A percentile compares a stretch with the other conserved stretches of the same genome.
These are phyloP conservation scores for Tinea semifulvella DNA, from an alignment of 2,888 invertebrate species.

Conservation along the genomic window DNA sequence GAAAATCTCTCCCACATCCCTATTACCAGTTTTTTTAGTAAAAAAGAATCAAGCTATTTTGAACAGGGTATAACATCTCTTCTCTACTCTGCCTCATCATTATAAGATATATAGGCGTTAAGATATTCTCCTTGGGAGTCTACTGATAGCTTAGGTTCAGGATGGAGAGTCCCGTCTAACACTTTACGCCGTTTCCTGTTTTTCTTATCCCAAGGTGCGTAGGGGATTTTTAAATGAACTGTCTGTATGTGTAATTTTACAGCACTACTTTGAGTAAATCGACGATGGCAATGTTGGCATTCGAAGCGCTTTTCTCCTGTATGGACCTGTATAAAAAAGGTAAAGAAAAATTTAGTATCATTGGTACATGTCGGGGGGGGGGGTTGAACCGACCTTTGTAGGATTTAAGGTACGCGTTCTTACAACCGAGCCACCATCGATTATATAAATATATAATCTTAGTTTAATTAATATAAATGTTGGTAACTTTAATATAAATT, in stretches of 20 bases:
- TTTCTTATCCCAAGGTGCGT: slow-evolving; percentile 60
- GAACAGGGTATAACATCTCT: too few relatives aligned
- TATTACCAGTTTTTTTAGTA: too few relatives aligned
- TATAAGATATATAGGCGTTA: slow-evolving; percentile 44
- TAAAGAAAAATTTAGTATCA: not conserved
- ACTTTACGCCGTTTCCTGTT: slow-evolving; percentile 35
- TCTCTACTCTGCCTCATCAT: too few relatives aligned
- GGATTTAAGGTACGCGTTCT: too few relatives aligned
- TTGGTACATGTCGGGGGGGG: too few relatives aligned
- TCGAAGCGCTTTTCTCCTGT: slow-evolving; percentile 56
- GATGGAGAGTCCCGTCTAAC: slow-evolving; percentile 17
- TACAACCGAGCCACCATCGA: too few relatives aligned
- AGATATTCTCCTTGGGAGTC: slow-evolving; percentile 42
- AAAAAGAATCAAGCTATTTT: too few relatives aligned
- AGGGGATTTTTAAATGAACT: slow-evolving; percentile 56
- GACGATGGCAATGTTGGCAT: slow-evolving; percentile 53
- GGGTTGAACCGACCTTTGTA: too few relatives aligned
- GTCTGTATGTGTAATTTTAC: slow-evolving; percentile 60
- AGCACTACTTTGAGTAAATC: slow-evolving; percentile 56
- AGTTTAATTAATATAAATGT: too few relatives aligned
- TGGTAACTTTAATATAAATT: too few relatives aligned
- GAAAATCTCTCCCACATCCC: too few relatives aligned
- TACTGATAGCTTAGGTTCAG: slow-evolving; percentile 30
- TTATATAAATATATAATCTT: too few relatives aligned
- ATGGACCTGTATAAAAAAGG: slow-evolving; percentile 37